Evolutionary conservation across 2,888 invertebrate species (phyloP).

Genomic region (Hymenopus coronatus): DNA sequence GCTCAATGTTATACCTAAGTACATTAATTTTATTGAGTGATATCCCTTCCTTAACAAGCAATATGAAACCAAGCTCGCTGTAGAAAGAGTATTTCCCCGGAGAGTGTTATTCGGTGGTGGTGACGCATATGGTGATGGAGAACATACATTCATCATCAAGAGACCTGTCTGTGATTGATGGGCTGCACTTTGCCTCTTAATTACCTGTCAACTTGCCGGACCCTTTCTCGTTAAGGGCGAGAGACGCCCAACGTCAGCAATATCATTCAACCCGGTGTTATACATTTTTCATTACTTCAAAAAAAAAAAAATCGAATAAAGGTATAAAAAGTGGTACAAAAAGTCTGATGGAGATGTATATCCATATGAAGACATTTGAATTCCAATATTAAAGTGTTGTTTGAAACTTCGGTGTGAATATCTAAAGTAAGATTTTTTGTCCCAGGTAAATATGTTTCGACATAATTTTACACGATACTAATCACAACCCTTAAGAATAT

Average conservation of each 20-base stretch:
- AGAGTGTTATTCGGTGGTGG: neutral
- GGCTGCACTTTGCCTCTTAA: neutral
- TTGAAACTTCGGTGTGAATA: too few species aligned
- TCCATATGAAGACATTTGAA: too few species aligned
- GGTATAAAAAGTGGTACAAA: neutral
- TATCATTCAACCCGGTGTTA: neutral
- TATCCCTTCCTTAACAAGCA: too few species aligned
- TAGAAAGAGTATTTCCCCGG: too few species aligned
- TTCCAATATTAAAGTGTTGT: too few species aligned
- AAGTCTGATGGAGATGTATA: neutral
- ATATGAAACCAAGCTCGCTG: too few species aligned
- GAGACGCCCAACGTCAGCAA: neutral
- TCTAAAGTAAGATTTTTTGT: too few species aligned
- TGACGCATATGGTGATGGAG: neutral
- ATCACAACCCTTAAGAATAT: too few species aligned
- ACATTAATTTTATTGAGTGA: too few species aligned
- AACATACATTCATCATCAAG: neutral
- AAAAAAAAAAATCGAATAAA: neutral
- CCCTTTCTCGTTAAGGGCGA: neutral
- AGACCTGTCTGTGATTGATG: neutral
- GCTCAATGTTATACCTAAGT: too few species aligned
- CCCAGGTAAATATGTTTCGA: too few species aligned
- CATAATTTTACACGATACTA: too few species aligned
- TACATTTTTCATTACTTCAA: neutral
- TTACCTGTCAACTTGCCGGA: slow-evolving; percentile 13